Evolutionary conservation across 2,113 vertebrate species (phyloP).

Genomic region (Cricetomys ansorgei): DNA sequence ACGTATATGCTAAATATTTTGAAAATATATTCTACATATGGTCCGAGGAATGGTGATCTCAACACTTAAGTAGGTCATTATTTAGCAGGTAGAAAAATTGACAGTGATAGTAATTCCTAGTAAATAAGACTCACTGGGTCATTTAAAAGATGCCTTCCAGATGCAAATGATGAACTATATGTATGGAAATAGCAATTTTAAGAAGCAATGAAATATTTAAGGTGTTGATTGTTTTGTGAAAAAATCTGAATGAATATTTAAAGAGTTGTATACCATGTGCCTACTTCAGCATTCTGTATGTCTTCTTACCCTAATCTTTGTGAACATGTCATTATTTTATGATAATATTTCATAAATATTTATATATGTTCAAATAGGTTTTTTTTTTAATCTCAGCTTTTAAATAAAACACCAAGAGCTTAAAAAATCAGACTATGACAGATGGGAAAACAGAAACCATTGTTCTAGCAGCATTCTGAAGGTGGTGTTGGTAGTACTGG

Average conservation of each 20-base stretch:
- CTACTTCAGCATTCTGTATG: constrained; percentile 63
- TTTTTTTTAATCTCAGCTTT: constrained; percentile 48
- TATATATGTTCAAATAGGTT: constrained; percentile 59
- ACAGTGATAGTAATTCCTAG: constrained; percentile 2
- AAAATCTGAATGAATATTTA: constrained; percentile 70
- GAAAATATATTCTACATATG: constrained; percentile 52
- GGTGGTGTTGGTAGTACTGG: neutral
- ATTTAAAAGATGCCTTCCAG: constrained; percentile 64
- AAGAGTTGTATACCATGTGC: constrained; percentile 51
- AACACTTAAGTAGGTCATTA: constrained; percentile 60
- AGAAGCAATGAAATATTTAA: constrained; percentile 69
- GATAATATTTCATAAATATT: constrained; percentile 76
- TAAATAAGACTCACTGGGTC: constrained; percentile 64
- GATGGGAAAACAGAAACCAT: neutral
- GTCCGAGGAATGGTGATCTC: constrained; percentile 6
- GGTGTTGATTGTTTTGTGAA: constrained; percentile 70
- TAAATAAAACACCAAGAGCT: constrained; percentile 63
- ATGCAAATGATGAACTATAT: constrained; percentile 50
- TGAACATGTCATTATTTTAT: constrained; percentile 70
- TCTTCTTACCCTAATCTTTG: constrained; percentile 51
- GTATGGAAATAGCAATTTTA: constrained; percentile 56
- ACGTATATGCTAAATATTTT: neutral
- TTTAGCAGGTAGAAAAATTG: constrained; percentile 19
- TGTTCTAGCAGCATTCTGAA: neutral
- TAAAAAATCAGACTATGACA: neutral